Conservation (phyloP, 2,888 invertebrate species). For the Temnothorax rugatulus region DNA sequence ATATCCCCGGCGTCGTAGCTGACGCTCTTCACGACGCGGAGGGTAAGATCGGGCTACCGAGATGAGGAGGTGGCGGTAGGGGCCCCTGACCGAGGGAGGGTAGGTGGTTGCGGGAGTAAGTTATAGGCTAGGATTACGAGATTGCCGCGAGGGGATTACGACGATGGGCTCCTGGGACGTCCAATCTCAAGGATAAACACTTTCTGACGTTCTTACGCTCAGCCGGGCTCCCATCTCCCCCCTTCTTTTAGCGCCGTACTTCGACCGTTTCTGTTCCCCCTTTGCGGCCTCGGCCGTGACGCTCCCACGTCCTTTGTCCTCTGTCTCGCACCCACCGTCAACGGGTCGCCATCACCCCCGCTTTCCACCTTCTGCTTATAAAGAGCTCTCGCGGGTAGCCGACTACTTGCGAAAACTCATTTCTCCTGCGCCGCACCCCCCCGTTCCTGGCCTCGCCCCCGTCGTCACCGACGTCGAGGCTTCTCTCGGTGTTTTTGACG, state of each 20-base stretch:
- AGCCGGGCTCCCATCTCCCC: conserved; percentile 51
- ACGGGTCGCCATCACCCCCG: conserved; percentile 26
- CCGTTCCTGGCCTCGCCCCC: conserved; percentile 38
- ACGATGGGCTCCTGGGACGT: conserved; percentile 84
- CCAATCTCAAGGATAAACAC: conserved; percentile 86
- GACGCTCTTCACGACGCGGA: conserved; percentile 55
- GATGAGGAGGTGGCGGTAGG: neutral
- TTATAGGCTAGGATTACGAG: conserved; percentile 85
- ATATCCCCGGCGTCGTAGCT: conserved; percentile 64
- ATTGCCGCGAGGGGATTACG: conserved; percentile 86
- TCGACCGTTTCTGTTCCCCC: conserved; percentile 56
- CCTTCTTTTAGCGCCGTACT: conserved; percentile 57
- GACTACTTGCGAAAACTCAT: conserved; percentile 79
- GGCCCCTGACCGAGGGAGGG: conserved; percentile 33
- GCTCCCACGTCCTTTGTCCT: conserved; percentile 44
- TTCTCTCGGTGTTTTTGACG: conserved; percentile 43
- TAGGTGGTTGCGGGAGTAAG: conserved; percentile 73
- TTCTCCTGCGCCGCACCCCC: conserved; percentile 65
- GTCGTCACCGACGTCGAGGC: conserved; percentile 21
- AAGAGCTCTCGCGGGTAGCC: conserved; percentile 60
- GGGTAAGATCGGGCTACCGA: conserved; percentile 49
- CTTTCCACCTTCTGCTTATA: conserved; percentile 44
- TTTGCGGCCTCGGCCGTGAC: conserved; percentile 37
- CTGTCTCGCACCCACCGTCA: conserved; percentile 45
- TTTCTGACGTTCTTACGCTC: conserved; percentile 82